A percentile compares a stretch with the other conserved stretches of the same genome.
Conservation (phyloP, 2,797 vertebrate genomes). For the Tympanoctomys barrerae region DNA sequence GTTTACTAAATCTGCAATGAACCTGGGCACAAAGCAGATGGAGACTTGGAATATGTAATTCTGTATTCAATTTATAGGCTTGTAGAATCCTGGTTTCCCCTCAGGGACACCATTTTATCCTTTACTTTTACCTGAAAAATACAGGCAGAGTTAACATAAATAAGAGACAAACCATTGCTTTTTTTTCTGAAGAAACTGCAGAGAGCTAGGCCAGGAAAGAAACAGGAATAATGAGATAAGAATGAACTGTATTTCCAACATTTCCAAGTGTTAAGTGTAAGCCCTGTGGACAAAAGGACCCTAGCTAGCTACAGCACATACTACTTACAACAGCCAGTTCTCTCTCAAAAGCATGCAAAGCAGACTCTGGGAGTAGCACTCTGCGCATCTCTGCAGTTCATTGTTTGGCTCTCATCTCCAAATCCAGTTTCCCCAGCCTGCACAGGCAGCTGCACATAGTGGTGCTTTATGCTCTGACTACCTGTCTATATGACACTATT, state of each 20-base stretch:
- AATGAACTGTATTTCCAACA: neutral
- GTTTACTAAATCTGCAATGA: conserved; percentile 27
- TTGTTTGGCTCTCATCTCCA: neutral
- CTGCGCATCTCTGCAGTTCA: neutral
- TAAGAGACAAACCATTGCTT: neutral
- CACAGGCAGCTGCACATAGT: neutral
- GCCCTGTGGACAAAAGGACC: neutral
- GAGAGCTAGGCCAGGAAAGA: neutral
- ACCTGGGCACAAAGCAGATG: neutral
- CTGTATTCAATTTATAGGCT: neutral
- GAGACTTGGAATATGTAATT: neutral
- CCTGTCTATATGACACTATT: neutral
- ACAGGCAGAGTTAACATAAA: neutral
- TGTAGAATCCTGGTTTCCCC: conserved; percentile 1
- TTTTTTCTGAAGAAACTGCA: conserved; percentile 26
- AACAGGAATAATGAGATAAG: conserved; percentile 38
- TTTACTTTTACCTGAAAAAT: conserved; percentile 41
- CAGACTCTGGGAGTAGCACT: neutral
- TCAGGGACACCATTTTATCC: neutral
- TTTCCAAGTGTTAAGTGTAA: conserved; percentile 23
- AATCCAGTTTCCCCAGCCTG: neutral
- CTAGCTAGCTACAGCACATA: neutral
- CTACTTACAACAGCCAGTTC: neutral
- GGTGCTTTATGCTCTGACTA: neutral
- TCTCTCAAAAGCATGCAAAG: neutral